Evolutionary conservation across 2,888 invertebrate species (phyloP).

Genomic region (Brachyopa scutellaris): DNA sequence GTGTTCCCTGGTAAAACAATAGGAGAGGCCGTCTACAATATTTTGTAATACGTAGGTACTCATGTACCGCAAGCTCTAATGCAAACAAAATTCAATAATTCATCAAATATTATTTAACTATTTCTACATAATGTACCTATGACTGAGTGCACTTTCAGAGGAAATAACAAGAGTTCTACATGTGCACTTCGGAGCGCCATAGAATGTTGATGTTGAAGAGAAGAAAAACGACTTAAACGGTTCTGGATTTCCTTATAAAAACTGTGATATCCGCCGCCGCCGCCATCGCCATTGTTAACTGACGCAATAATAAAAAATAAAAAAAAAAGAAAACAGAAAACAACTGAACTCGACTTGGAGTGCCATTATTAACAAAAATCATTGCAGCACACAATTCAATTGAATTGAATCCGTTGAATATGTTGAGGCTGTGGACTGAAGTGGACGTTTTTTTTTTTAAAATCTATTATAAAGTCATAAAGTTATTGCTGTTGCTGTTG

Average conservation of each 20-base stretch:
- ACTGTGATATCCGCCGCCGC: conserved; percentile 49
- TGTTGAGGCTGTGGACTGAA: conserved; percentile 40
- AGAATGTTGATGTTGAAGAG: conserved; percentile 20
- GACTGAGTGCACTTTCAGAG: conserved; percentile 20
- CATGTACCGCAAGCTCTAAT: background rate
- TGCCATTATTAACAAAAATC: conserved; percentile 58
- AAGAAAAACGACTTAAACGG: conserved; percentile 34
- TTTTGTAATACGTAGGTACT: background rate
- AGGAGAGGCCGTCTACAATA: background rate
- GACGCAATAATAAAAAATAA: conserved; percentile 16
- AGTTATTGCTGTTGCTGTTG: conserved; percentile 15
- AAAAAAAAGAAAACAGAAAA: conserved; percentile 5
- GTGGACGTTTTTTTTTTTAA: conserved; percentile 42
- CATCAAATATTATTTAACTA: conserved; percentile 25
- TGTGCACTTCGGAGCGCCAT: conserved; percentile 26
- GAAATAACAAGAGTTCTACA: conserved; percentile 15
- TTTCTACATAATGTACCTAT: background rate
- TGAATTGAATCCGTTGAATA: conserved; percentile 66
- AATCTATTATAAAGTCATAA: conserved; percentile 65
- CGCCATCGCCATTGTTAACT: background rate
- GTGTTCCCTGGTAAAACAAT: conserved; percentile 31
- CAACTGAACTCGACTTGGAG: conserved; percentile 60
- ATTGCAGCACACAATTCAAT: conserved; percentile 66
- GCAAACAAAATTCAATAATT: conserved; percentile 38
- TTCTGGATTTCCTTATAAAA: conserved; percentile 48